Percentiles rank a stretch among this genome's conserved stretches.
phyloP scores from a whole-genome alignment of 1,140 invertebrate species.

The Bombus terrestris region DNA sequence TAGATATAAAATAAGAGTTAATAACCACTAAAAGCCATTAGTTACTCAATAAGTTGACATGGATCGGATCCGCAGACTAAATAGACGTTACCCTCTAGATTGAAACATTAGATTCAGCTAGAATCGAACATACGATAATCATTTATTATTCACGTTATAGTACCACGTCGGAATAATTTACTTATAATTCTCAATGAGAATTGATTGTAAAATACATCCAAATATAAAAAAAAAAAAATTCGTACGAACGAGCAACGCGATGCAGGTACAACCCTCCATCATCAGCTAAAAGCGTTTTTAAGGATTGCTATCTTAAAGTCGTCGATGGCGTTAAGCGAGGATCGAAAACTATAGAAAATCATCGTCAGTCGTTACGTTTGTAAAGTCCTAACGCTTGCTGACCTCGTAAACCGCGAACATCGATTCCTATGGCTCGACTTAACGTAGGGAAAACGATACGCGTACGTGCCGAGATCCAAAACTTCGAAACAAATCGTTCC shows the following conservation, averaged over 20 bases:
- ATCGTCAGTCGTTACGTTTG: not conserved
- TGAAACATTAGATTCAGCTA: too few species aligned
- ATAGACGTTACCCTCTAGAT: too few species aligned
- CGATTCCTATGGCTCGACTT: not conserved
- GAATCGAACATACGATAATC: too few species aligned
- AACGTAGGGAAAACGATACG: not conserved
- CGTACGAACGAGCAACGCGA: not conserved
- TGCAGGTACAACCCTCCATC: constrained; percentile 49
- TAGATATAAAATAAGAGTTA: too few species aligned
- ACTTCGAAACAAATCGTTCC: not conserved
- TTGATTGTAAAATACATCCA: too few species aligned
- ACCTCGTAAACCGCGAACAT: not conserved
- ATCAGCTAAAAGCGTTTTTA: constrained; percentile 11
- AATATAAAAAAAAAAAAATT: too few species aligned
- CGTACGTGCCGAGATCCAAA: not conserved
- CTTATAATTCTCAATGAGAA: too few species aligned
- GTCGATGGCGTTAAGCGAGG: not conserved
- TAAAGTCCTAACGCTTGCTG: not conserved
- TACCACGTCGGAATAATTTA: too few species aligned
- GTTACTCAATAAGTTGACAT: too few species aligned
- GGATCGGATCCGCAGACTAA: too few species aligned
- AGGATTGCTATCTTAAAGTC: not conserved
- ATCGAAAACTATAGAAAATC: constrained; percentile 39
- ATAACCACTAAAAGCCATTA: too few species aligned
- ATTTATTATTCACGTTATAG: too few species aligned